phyloP scores from a whole-genome alignment of 1,140 invertebrate species.

The Cyclargus thomasi region DNA sequence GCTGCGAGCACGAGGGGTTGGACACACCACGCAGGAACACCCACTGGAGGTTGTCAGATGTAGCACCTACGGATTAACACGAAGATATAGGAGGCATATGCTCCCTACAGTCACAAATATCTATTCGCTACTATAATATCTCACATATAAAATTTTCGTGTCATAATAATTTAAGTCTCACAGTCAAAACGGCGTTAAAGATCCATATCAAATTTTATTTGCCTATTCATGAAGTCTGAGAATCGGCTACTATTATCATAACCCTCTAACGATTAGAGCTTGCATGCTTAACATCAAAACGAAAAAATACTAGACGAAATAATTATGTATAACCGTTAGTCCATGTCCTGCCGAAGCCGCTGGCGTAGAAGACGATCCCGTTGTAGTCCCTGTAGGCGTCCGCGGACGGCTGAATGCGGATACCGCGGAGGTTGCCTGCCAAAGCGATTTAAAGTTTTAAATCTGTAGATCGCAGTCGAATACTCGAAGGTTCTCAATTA shows the following conservation, averaged over 20 bases:
- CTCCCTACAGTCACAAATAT: too few species aligned
- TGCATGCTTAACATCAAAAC: too few species aligned
- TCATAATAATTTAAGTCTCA: too few species aligned
- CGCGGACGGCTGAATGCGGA: constrained; percentile 41
- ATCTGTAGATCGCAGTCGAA: constrained; percentile 7
- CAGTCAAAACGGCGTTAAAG: too few species aligned
- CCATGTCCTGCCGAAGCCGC: constrained; percentile 53
- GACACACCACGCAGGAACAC: constrained; percentile 44
- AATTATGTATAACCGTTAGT: constrained; percentile 47
- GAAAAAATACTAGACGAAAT: not conserved
- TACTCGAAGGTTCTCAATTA: not conserved
- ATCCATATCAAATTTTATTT: too few species aligned
- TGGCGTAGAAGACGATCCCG: constrained; percentile 35
- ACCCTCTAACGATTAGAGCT: too few species aligned
- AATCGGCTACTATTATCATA: too few species aligned
- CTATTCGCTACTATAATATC: too few species aligned
- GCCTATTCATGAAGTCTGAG: too few species aligned
- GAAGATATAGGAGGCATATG: too few species aligned
- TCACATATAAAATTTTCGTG: too few species aligned
- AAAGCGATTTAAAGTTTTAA: not conserved
- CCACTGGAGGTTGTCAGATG: constrained; percentile 44
- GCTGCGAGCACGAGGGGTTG: constrained; percentile 31
- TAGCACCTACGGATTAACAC: constrained; percentile 27
- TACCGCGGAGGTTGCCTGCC: constrained; percentile 40
- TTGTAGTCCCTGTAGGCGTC: constrained; percentile 49